Evolutionary conservation across 2,797 vertebrate genomes (phyloP).

Genomic region (Thalassophryne amazonica): DNA sequence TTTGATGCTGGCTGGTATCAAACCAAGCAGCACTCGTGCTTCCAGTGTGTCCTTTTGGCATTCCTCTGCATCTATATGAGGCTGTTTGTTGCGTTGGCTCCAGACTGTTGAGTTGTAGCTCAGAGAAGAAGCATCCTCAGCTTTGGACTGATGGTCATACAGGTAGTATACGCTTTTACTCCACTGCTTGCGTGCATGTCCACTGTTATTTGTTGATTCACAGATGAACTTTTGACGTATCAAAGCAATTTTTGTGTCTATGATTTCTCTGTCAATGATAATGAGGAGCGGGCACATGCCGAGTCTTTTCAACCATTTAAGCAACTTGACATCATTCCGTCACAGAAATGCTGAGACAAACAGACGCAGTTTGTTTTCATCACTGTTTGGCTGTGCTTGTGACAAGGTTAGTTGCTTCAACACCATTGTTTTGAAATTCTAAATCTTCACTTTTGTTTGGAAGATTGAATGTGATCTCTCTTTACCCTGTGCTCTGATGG

Average conservation of each 20-base stretch:
- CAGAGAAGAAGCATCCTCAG: conserved; percentile 35
- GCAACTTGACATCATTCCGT: conserved; percentile 29
- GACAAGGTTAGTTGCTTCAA: conserved; percentile 17
- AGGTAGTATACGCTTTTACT: conserved; percentile 54
- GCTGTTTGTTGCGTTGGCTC: conserved; percentile 39
- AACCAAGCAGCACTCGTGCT: conserved; percentile 50
- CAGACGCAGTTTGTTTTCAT: conserved; percentile 20
- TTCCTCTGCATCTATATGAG: conserved; percentile 13
- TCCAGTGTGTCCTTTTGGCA: conserved; percentile 40
- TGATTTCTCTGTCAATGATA: conserved; percentile 12
- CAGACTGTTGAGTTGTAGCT: conserved; percentile 51
- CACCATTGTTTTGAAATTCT: conserved; percentile 3
- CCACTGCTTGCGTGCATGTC: not conserved
- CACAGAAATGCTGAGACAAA: conserved; percentile 38
- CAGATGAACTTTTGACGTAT: not conserved
- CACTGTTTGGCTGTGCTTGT: conserved; percentile 10
- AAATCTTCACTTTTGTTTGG: conserved; percentile 2
- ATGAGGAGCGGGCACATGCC: not conserved
- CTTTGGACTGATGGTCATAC: conserved; percentile 23
- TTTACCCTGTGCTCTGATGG: not conserved
- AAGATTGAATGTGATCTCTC: not conserved
- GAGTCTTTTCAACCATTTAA: not conserved
- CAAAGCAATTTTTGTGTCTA: conserved; percentile 1
- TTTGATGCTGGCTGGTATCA: conserved; percentile 61
- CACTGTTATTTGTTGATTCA: not conserved